Percentiles rank a stretch among this genome's conserved stretches.
Conservation (phyloP, 2,797 vertebrate species). For the Eulemur coronatus region DNA sequence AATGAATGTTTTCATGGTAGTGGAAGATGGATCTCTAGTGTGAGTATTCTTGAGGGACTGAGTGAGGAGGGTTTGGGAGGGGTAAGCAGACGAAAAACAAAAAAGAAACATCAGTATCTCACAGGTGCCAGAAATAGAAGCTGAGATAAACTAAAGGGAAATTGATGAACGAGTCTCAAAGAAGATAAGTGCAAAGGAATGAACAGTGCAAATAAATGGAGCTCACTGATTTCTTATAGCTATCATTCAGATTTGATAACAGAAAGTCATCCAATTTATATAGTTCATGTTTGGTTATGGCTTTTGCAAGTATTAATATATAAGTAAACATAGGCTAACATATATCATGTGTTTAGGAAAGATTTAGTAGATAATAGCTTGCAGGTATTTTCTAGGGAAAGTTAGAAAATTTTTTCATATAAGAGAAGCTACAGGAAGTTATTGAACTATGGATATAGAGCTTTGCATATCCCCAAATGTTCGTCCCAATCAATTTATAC, state of each 20-base stretch:
- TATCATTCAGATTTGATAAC: neutral
- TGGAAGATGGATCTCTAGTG: constrained; percentile 56
- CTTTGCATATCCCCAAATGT: neutral
- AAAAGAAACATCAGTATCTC: constrained; percentile 27
- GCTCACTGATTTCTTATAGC: neutral
- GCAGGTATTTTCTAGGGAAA: constrained; percentile 32
- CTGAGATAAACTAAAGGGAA: constrained; percentile 68
- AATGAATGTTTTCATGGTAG: neutral
- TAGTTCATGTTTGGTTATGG: neutral
- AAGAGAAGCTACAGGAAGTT: constrained; percentile 1
- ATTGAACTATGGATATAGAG: neutral
- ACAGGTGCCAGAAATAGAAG: constrained; percentile 60
- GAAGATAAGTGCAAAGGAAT: neutral
- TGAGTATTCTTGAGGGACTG: constrained; percentile 47
- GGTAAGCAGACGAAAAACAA: neutral
- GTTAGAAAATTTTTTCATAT: neutral
- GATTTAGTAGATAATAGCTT: neutral
- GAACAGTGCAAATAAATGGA: neutral
- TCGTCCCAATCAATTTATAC: neutral
- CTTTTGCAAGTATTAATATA: neutral
- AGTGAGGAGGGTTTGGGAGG: neutral
- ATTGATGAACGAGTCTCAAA: constrained; percentile 62
- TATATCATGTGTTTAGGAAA: neutral
- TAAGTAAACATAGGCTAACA: constrained; percentile 11
- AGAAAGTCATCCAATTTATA: neutral